Percentiles rank a stretch among this genome's conserved stretches.
Conservation (phyloP, 1,140 invertebrate genomes). For the Leptopilina boulardi region DNA sequence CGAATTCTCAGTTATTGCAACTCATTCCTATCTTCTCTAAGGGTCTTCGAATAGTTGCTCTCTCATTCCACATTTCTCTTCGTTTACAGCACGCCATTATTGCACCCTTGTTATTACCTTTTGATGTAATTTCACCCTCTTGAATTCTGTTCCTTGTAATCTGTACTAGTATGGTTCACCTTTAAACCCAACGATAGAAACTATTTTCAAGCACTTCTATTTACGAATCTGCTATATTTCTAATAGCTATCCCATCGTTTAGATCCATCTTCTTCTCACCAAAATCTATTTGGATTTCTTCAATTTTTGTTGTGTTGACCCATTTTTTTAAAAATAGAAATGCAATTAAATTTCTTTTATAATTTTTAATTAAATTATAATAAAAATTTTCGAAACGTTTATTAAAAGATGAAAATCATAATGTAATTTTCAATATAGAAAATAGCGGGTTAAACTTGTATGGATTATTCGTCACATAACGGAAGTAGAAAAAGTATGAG, state of each 20-base stretch:
- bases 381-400: too few relatives aligned
- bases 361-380: too few relatives aligned
- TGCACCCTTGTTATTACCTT: slow-evolving; percentile 59
- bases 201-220: slow-evolving; percentile 8
- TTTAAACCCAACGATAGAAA: neutral
- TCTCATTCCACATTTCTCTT: slow-evolving; percentile 34
- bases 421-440: too few relatives aligned
- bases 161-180: neutral
- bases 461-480: too few relatives aligned
- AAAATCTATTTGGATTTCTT: neutral
- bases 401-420: too few relatives aligned
- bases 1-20: slow-evolving; percentile 61
- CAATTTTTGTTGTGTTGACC: neutral
- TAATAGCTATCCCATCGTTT: neutral
- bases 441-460: too few relatives aligned
- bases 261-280: neutral
- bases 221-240: neutral
- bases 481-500: too few relatives aligned
- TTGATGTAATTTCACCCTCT: slow-evolving; percentile 58
- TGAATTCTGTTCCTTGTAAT: slow-evolving; percentile 32
- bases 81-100: slow-evolving; percentile 58
- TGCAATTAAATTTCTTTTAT: too few relatives aligned
- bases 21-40: slow-evolving; percentile 52
- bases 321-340: too few relatives aligned
- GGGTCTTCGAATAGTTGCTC: slow-evolving; percentile 50